Evolutionary conservation across 2,797 vertebrate genomes (phyloP), one percentile per base, ranked within the genome.

Genomic region (Falco naumanni): DNA sequence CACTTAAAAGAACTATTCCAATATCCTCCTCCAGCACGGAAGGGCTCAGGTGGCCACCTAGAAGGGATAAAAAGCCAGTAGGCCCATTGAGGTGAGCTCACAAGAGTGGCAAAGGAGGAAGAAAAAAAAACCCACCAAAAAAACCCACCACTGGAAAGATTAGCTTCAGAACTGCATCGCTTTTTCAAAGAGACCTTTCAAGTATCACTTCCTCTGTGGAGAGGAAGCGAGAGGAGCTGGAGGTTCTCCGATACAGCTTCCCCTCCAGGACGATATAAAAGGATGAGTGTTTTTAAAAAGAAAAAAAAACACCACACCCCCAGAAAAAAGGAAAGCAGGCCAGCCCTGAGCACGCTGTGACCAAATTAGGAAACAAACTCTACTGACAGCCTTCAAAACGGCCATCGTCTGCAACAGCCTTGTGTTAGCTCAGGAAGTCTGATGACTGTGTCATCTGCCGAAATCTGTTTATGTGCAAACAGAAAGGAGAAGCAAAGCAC

Each of bases 281-380:
- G 84, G 83, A 96, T 87, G 83, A 72, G 84, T 90, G 85, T 85
- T 95, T 96, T 94, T 84, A 92, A 84, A 75, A 85, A 63, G 15
- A 91, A 93, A 28, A 48, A 47, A 31, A 77, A 82, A 79, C 69
- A 90, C 37, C 37, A 43, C 14, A 15, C 41, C 74, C 39, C 39
- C 39, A 22, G 3, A 48, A 80, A 75, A 95, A 96, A 97, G 87
- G 89, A 94, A 97, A 96, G 96, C 96, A 97, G 96, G 92, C 90
- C 90, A 95, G 96, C 90, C 89, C 68, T 68, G 76, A 97, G 89
- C 94, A 96, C 17, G 54, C 74, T 89, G 95, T 98, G 97, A 98
- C 98, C 98, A 98, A 98, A 98, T 98, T 98, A 98, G 98, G 98
- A 98, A 98, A 90, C 65, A 95, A 97, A 93, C 74, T 89, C 93